Percentiles rank a stretch among this genome's conserved stretches.
phyloP scores from a whole-genome alignment of 2,113 vertebrate species.

The Psilopsiagon aurifrons region DNA sequence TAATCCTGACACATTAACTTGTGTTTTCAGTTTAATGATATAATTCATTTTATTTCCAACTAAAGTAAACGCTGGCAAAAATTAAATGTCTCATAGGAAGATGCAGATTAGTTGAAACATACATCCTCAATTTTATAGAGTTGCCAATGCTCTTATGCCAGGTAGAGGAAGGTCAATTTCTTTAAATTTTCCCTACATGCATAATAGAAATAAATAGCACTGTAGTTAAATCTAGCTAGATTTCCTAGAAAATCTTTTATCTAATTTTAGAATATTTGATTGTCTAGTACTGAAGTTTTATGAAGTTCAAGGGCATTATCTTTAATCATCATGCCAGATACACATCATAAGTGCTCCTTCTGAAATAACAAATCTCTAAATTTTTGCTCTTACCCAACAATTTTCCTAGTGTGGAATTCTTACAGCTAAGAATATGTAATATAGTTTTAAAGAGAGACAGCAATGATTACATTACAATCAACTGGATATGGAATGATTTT shows the following conservation, averaged over 20 bases:
- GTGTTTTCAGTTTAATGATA: background rate
- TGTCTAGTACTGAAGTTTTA: constrained; percentile 2
- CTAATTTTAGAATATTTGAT: constrained; percentile 17
- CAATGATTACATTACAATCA: background rate
- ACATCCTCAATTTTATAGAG: background rate
- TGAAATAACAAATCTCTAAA: background rate
- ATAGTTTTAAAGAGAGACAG: background rate
- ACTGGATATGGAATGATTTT: background rate
- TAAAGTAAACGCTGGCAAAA: constrained; percentile 4
- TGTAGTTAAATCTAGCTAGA: background rate
- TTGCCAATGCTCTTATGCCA: background rate
- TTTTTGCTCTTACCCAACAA: background rate
- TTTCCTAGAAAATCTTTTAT: constrained; percentile 11
- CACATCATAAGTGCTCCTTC: background rate
- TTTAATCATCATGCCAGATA: background rate
- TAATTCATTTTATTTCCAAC: background rate
- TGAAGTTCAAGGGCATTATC: constrained; percentile 5
- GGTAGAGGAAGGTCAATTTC: background rate
- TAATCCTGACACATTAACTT: background rate
- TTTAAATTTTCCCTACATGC: background rate
- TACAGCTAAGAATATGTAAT: background rate
- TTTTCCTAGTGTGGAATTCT: background rate
- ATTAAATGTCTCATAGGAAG: background rate
- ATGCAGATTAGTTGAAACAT: background rate
- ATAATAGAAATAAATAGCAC: background rate